A percentile compares a stretch with the other conserved stretches of the same genome.
Evolutionary conservation across 2,888 invertebrate species (phyloP).

Genomic region (Anorthoa munda): DNA sequence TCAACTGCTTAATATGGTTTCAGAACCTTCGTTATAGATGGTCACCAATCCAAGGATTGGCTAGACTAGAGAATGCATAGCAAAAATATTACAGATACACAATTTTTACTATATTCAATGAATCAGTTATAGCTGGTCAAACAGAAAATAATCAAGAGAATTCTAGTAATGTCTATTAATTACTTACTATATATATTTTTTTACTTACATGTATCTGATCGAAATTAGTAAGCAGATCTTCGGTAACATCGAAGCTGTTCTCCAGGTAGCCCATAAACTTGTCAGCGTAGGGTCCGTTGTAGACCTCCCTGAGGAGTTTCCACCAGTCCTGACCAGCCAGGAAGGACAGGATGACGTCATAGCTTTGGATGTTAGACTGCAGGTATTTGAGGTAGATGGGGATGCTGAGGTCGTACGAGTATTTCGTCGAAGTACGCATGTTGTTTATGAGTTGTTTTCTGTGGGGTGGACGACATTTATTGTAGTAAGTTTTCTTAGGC

Average conservation of each 20-base stretch:
- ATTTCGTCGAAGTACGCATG: slow-evolving; percentile 77
- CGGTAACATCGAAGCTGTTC: slow-evolving; percentile 79
- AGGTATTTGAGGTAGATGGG: slow-evolving; percentile 84
- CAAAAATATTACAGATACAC: too few relatives aligned
- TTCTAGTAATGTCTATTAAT: too few relatives aligned
- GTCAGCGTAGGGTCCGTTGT: slow-evolving; percentile 77
- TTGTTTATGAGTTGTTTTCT: slow-evolving; percentile 77
- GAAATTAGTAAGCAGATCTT: slow-evolving; percentile 81
- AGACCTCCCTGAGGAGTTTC: slow-evolving; percentile 76
- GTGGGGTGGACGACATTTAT: slow-evolving; percentile 51
- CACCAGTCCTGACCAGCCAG: slow-evolving; percentile 86
- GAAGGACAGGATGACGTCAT: slow-evolving; percentile 80
- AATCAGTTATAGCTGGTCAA: too few relatives aligned
- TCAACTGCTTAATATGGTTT: too few relatives aligned
- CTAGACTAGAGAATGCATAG: too few relatives aligned
- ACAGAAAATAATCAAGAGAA: too few relatives aligned
- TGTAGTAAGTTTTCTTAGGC: background rate
- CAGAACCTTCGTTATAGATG: too few relatives aligned
- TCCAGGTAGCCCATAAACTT: slow-evolving; percentile 81
- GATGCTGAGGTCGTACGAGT: slow-evolving; percentile 82
- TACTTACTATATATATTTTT: too few relatives aligned
- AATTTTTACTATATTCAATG: too few relatives aligned
- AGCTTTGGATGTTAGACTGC: slow-evolving; percentile 81
- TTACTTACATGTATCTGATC: slow-evolving; percentile 85
- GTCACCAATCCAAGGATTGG: too few relatives aligned